Conservation (phyloP, 2,113 vertebrate species). For the Gadus macrocephalus region DNA sequence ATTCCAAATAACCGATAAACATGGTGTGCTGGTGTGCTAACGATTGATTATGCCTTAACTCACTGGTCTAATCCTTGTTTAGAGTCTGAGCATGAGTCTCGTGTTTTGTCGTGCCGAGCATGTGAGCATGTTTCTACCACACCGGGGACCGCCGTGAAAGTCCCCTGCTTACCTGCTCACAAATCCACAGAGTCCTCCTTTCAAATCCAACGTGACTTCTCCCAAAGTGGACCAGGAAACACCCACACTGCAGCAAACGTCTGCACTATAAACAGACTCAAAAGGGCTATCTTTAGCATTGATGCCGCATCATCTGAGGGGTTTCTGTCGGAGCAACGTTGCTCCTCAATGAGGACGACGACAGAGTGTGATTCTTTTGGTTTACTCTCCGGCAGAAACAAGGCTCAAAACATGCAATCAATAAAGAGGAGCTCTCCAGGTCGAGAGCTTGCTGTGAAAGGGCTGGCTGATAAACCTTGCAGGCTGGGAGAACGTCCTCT, state of each 20-base stretch:
- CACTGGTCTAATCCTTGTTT: constrained; percentile 33
- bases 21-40: no score
- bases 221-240: constrained; percentile 45
- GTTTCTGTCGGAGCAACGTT: constrained; percentile 39
- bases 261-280: constrained; percentile 49
- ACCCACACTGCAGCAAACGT: constrained; percentile 56
- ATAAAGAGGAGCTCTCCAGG: not conserved
- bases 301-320: constrained; percentile 62
- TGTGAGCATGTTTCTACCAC: no score
- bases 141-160: no score
- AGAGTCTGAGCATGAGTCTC: constrained; percentile 10
- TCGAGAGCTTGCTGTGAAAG: not conserved
- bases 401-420: no score
- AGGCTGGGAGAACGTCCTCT: constrained; percentile 10
- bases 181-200: not conserved
- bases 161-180: not conserved
- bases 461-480: no score
- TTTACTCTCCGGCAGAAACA: constrained; percentile 22
- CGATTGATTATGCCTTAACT: no score
- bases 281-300: constrained; percentile 65
- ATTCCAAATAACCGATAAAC: no score
- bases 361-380: constrained; percentile 6
- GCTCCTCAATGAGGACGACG: constrained; percentile 28
- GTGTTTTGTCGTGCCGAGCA: not conserved
- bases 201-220: constrained; percentile 4